Evolutionary conservation across 2,113 vertebrate species (phyloP).

Genomic region (Varanus salvator): DNA sequence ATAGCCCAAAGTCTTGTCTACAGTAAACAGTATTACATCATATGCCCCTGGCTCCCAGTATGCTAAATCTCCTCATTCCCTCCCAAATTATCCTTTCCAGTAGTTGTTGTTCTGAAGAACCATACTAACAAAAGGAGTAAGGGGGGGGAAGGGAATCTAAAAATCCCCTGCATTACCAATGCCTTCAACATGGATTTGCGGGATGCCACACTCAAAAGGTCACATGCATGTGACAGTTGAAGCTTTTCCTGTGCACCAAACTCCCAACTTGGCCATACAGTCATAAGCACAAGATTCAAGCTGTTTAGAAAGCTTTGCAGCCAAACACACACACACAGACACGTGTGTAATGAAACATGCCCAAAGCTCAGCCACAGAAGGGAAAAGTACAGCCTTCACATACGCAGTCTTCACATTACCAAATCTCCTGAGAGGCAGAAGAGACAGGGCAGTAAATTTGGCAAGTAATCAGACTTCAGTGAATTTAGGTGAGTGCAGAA

Average conservation of each 20-base stretch:
- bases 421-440: neutral
- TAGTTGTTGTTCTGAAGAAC: constrained; percentile 9
- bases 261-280: neutral
- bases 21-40: neutral
- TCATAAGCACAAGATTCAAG: neutral
- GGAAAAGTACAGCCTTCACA: neutral
- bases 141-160: neutral
- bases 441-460: neutral
- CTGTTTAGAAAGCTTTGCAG: constrained; percentile 4
- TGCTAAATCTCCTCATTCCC: neutral
- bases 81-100: neutral
- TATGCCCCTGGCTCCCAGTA: neutral
- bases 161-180: neutral
- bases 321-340: neutral
- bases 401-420: neutral
- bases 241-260: constrained; percentile 13
- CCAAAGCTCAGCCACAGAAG: neutral
- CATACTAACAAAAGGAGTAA: neutral
- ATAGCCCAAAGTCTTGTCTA: neutral
- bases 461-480: neutral
- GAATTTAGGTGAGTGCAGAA: constrained; percentile 4
- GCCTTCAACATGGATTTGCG: neutral
- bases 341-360: neutral
- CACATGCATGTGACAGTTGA: neutral
- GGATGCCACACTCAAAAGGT: neutral